A percentile compares a stretch with the other conserved stretches of the same genome.
Evolutionary conservation across 2,797 vertebrate species (phyloP).

Genomic region (Typhlichthys subterraneus): DNA sequence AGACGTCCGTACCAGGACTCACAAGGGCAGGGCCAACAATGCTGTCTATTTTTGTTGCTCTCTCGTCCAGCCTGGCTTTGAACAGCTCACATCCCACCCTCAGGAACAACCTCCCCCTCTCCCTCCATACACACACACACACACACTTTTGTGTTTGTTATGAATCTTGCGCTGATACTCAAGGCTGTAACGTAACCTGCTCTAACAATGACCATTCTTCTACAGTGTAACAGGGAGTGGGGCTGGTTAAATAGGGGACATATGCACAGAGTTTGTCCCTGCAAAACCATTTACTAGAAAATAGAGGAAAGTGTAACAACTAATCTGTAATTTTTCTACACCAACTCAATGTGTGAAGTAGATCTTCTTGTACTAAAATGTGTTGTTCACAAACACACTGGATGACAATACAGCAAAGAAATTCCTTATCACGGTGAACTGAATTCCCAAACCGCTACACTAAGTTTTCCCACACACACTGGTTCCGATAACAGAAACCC

Average conservation of each 20-base stretch:
- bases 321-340: too few relatives aligned
- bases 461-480: neutral
- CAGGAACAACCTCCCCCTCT: conserved; percentile 6
- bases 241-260: conserved; percentile 11
- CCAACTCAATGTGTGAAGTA: too few relatives aligned
- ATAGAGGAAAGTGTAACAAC: too few relatives aligned
- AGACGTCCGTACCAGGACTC: conserved; percentile 73
- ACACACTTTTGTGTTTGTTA: conserved; percentile 42
- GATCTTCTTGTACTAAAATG: neutral
- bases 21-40: conserved; percentile 59
- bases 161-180: conserved; percentile 38
- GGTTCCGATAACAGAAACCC: neutral
- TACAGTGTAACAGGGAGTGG: conserved; percentile 15
- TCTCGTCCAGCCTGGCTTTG: conserved; percentile 54
- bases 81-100: conserved; percentile 54
- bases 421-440: conserved; percentile 1
- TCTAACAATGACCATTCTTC: conserved; percentile 62
- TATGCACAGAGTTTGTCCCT: neutral
- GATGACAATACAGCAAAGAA: neutral
- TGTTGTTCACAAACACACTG: neutral
- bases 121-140: neutral
- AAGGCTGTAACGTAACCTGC: conserved; percentile 24
- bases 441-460: neutral
- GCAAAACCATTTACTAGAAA: too few relatives aligned
- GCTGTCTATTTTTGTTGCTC: conserved; percentile 59